Evolutionary conservation across 2,113 vertebrate species (phyloP).

Genomic region (Leptosomus discolor): DNA sequence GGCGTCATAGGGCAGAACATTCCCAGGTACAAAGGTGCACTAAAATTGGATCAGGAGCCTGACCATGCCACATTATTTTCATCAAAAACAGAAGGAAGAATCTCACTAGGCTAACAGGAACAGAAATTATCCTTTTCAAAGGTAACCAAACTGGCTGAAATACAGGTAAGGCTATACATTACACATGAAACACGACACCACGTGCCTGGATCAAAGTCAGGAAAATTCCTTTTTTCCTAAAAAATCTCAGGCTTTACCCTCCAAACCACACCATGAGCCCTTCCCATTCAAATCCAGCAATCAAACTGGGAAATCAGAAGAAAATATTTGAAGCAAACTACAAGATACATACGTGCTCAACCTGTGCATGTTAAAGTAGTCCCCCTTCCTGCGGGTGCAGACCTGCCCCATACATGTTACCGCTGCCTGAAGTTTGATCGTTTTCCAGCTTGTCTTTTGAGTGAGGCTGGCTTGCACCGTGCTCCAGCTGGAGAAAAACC

Average conservation of each 20-base stretch:
- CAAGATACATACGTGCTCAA: rapidly evolving
- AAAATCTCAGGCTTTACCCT: background rate
- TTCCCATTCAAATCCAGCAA: background rate
- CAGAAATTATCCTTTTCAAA: background rate
- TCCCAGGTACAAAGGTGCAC: background rate
- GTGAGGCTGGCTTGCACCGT: background rate
- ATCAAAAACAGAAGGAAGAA: background rate
- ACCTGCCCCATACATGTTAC: background rate
- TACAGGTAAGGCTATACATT: rapidly evolving
- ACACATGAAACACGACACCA: rapidly evolving
- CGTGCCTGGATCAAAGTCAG: rapidly evolving
- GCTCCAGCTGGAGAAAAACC: background rate
- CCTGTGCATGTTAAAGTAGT: background rate
- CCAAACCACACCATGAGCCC: background rate
- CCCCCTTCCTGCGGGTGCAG: background rate
- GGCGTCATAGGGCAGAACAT: background rate
- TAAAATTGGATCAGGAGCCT: background rate
- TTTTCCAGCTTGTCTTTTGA: background rate
- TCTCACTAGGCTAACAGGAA: background rate
- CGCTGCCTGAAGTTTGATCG: background rate
- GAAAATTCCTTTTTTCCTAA: background rate
- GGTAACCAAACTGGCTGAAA: background rate
- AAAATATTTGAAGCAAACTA: background rate
- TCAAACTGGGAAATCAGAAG: background rate
- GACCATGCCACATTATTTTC: background rate